Evolutionary conservation across 2,797 vertebrate genomes (phyloP), one percentile per base, ranked within the genome.

Genomic region (Austrolebias charrua): DNA sequence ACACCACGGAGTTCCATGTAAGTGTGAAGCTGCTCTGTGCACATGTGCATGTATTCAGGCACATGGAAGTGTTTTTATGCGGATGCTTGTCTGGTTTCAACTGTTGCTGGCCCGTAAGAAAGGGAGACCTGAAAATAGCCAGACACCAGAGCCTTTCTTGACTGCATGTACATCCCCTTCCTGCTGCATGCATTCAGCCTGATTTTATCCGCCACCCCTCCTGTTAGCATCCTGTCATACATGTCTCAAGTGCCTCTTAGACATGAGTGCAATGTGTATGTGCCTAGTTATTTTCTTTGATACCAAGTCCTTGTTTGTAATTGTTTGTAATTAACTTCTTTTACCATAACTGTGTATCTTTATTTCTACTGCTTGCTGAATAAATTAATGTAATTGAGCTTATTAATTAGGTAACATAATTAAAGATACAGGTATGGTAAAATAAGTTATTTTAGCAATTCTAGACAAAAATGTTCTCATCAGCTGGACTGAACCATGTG

Each of bases 1-100:
- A 99, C 86, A 98, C 98, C 35, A 96, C 96, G 0, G 97, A 99
- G 87, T 99, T 99, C 91, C 95, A 98, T 63, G 97, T 99, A 91
- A 97, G 97, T 93, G 89, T 85, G 79, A 89, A 82, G 76, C 87
- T 85, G 76, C 66, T 73, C 71, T 38, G 69, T 79, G 82, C 66
- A 42, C 80, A 70, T 58, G 73, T 75, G 73, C 65, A 56, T 71
- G 73, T 70, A 72, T 84, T 82, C 81, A 71, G 75, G 65, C 33
- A 28, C 70, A 74, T 59, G 24, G 61, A 73, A 81, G 75, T 80
- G 79, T 82, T 83, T 88, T 84, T 81, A 79, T 88, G 62, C 62
- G 69, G 81, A 76, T 65, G 88, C 78, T 86, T 79, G 63, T 59
- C 59, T 5, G 68, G 82, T 88, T 86, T 94, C 94, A 92, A 88